A percentile compares a stretch with the other conserved stretches of the same genome.
phyloP scores from a whole-genome alignment of 2,113 vertebrate species.

The Xyrauchen texanus region DNA sequence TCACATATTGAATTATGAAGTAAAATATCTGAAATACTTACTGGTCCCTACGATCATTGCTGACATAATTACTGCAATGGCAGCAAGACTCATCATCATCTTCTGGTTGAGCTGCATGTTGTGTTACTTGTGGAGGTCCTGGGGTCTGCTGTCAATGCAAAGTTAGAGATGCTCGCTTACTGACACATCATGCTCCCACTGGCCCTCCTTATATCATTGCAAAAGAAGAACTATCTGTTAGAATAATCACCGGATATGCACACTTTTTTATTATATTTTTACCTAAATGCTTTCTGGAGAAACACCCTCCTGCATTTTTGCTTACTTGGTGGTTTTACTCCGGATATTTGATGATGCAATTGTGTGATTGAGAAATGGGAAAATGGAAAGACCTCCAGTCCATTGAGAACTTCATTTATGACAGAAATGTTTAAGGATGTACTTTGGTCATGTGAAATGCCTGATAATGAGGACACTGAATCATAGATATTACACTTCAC shows the following conservation, averaged over 20 bases:
- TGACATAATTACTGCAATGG: constrained; percentile 49
- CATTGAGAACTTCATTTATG: no score
- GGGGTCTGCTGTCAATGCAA: constrained; percentile 38
- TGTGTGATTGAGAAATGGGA: neutral
- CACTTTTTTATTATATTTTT: neutral
- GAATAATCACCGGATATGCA: neutral
- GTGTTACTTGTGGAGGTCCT: neutral
- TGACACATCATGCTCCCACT: neutral
- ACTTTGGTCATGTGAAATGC: neutral
- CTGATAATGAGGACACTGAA: neutral
- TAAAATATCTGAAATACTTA: neutral
- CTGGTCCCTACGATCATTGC: constrained; percentile 16
- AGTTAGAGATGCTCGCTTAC: neutral
- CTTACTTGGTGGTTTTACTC: neutral
- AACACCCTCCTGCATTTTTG: neutral
- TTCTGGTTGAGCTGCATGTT: constrained; percentile 63
- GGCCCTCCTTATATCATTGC: neutral
- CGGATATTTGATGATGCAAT: constrained; percentile 13
- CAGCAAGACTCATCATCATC: constrained; percentile 53
- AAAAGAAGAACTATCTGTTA: constrained; percentile 23
- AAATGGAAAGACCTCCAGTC: neutral
- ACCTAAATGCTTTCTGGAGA: neutral
- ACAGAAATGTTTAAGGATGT: neutral
- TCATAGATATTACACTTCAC: neutral
- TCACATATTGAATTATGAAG: neutral